phyloP scores from a whole-genome alignment of 2,113 vertebrate species.

The Eublepharis macularius region DNA sequence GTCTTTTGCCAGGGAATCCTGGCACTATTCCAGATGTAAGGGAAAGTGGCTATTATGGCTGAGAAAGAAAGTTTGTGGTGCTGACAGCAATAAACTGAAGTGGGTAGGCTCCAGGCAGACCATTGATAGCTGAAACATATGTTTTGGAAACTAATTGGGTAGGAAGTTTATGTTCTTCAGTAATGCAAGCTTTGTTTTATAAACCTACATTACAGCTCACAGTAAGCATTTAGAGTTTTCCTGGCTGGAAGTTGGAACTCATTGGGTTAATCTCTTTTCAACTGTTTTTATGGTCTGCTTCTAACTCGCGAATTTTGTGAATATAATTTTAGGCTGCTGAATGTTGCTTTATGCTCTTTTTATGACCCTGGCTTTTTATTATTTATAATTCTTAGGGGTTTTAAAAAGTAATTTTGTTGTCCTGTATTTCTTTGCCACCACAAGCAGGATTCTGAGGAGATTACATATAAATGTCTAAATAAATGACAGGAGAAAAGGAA shows the following conservation, averaged over 20 bases:
- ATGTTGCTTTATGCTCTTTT: too few relatives aligned
- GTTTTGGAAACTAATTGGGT: not conserved
- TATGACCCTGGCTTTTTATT: too few relatives aligned
- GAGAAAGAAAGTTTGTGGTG: not conserved
- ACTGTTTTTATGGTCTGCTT: too few relatives aligned
- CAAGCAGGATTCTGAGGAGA: too few relatives aligned
- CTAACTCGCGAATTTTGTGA: too few relatives aligned
- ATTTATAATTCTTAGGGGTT: too few relatives aligned
- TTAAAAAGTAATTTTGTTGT: too few relatives aligned
- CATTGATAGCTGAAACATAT: not conserved
- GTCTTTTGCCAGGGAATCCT: not conserved
- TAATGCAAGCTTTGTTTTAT: not conserved
- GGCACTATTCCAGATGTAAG: not conserved
- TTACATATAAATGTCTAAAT: too few relatives aligned
- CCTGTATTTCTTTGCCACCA: too few relatives aligned
- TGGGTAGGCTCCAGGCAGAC: too few relatives aligned
- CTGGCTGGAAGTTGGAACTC: not conserved
- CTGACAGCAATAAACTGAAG: not conserved
- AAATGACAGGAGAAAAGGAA: not conserved
- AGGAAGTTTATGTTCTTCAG: not conserved
- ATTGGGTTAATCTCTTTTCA: rapidly evolving
- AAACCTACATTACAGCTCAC: not conserved
- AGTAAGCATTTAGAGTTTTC: not conserved
- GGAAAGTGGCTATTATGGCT: too few relatives aligned
- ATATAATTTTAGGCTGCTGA: too few relatives aligned